Evolutionary conservation across 2,797 vertebrate genomes (phyloP).

Genomic region (Pseudochirops corinnae): DNA sequence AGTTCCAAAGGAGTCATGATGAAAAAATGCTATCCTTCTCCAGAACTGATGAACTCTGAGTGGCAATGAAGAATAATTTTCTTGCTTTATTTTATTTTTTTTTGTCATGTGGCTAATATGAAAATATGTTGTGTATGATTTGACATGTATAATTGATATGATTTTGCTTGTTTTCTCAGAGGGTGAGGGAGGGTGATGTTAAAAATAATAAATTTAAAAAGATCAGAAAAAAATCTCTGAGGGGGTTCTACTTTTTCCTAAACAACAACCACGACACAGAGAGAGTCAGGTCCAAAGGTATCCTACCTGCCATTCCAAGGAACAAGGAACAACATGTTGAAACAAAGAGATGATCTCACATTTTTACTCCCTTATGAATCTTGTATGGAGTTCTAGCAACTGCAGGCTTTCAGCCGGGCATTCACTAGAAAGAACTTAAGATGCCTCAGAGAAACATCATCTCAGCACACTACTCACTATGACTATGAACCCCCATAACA

Average conservation of each 20-base stretch:
- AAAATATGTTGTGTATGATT: neutral
- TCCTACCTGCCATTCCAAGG: neutral
- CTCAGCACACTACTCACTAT: neutral
- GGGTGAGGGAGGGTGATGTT: neutral
- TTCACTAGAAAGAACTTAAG: neutral
- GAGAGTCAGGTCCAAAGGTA: neutral
- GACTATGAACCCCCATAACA: neutral
- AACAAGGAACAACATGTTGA: neutral
- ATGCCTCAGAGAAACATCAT: neutral
- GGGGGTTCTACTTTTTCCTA: neutral
- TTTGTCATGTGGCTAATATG: neutral
- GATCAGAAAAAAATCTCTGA: neutral
- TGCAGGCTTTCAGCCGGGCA: constrained; percentile 12
- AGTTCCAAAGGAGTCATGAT: neutral
- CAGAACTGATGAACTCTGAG: neutral
- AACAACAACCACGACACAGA: neutral
- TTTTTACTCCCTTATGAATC: neutral
- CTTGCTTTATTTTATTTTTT: neutral
- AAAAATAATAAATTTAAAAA: neutral
- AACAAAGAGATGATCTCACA: neutral
- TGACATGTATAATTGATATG: neutral
- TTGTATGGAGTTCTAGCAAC: neutral
- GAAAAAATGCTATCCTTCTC: neutral
- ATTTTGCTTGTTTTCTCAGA: neutral
- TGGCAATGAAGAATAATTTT: neutral